phyloP scores from a whole-genome alignment of 2,113 vertebrate species.

The Cnemophilus loriae region DNA sequence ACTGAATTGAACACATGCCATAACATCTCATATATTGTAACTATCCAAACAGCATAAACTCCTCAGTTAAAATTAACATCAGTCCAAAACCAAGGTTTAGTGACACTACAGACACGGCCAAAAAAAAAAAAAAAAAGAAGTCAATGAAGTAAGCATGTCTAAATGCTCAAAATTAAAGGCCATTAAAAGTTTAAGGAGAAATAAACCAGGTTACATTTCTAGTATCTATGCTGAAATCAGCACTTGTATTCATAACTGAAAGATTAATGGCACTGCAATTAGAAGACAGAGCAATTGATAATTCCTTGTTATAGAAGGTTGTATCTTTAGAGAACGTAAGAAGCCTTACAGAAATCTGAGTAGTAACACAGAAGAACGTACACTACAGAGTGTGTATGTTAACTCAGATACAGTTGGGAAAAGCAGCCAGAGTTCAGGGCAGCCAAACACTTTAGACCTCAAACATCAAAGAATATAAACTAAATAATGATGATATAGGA shows the following conservation, averaged over 20 bases:
- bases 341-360: neutral
- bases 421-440: neutral
- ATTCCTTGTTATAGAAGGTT: neutral
- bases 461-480: neutral
- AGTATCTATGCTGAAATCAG: neutral
- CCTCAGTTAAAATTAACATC: neutral
- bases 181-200: neutral
- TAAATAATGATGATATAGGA: neutral
- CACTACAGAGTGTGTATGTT: neutral
- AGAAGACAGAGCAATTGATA: neutral
- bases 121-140: neutral
- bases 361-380: neutral
- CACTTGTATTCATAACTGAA: neutral
- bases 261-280: neutral
- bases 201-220: neutral
- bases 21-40: neutral
- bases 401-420: neutral
- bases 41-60: neutral
- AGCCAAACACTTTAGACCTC: neutral
- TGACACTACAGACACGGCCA: neutral
- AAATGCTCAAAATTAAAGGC: neutral
- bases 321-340: neutral
- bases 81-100: neutral
- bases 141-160: neutral
- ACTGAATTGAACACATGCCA: neutral